Percentiles rank a stretch among this genome's conserved stretches.
Conservation (phyloP, 2,888 invertebrate species). For the Fragum sueziense region DNA sequence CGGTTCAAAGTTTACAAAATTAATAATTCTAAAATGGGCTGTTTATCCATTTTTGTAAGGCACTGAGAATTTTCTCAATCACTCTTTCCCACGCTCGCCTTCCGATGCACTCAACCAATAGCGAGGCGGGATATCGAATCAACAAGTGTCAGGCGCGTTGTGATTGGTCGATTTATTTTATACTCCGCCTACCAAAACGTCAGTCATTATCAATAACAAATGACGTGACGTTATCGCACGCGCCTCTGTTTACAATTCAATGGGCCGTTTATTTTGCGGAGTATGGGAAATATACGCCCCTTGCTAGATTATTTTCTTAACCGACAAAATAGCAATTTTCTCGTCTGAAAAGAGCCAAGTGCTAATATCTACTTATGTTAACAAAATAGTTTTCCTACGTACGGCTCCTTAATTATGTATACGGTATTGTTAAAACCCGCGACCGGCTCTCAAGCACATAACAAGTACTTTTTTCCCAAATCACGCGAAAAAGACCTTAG, state of each 20-base stretch:
- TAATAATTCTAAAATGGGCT: slow-evolving; percentile 18
- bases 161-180: slow-evolving; percentile 31
- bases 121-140: slow-evolving; percentile 36
- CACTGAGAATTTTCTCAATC: slow-evolving; percentile 75
- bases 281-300: slow-evolving; percentile 61
- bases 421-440: slow-evolving; percentile 46
- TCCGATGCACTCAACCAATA: slow-evolving; percentile 70
- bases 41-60: slow-evolving; percentile 26
- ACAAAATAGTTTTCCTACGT: slow-evolving; percentile 56
- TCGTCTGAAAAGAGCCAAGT: slow-evolving; percentile 48
- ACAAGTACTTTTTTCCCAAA: slow-evolving; percentile 11
- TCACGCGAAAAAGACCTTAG: neutral
- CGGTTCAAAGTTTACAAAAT: slow-evolving; percentile 17
- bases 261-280: slow-evolving; percentile 32
- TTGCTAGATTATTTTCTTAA: slow-evolving; percentile 40
- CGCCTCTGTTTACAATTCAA: slow-evolving; percentile 50
- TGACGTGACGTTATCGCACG: slow-evolving; percentile 59
- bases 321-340: slow-evolving; percentile 57
- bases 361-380: slow-evolving; percentile 59
- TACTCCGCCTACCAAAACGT: slow-evolving; percentile 40
- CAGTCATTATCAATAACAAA: slow-evolving; percentile 49
- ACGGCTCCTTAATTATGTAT: slow-evolving; percentile 50
- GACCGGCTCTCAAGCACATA: slow-evolving; percentile 34
- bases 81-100: slow-evolving; percentile 77
- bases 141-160: slow-evolving; percentile 49